These are phyloP conservation scores for Amblyjoppa fuscipennis DNA, from an alignment of 2,888 invertebrate genomes.

Conservation along the genomic window DNA sequence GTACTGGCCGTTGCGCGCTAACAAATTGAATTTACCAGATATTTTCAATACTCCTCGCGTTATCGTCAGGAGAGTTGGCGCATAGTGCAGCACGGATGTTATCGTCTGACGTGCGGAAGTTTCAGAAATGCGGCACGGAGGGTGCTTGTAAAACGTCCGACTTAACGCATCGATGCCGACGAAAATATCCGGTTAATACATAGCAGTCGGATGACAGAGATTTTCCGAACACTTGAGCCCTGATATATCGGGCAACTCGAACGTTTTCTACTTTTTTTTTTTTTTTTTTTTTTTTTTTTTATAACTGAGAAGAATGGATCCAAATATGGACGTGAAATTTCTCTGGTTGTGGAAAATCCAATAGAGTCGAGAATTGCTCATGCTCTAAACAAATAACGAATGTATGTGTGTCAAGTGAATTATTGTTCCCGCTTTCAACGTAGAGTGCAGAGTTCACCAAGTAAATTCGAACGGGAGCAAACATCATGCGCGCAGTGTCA, in stretches of 20 bases:
- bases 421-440: constrained; percentile 12
- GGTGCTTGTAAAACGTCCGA: constrained; percentile 40
- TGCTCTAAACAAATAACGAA: constrained; percentile 27
- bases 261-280: too few relatives aligned
- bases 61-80: neutral
- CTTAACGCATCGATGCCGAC: constrained; percentile 35
- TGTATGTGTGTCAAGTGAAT: constrained; percentile 52
- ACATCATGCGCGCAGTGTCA: neutral
- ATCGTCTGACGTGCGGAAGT: constrained; percentile 19
- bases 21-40: neutral
- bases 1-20: neutral
- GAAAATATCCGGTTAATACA: constrained; percentile 22
- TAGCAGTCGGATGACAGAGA: neutral
- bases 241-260: neutral
- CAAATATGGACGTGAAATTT: neutral
- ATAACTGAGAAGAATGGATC: neutral
- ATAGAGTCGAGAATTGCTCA: constrained; percentile 11
- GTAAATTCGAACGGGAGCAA: neutral
- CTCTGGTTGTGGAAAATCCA: neutral
- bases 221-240: constrained; percentile 42
- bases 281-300: neutral
- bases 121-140: neutral
- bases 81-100: neutral
- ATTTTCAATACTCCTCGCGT: neutral
- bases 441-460: constrained; percentile 16